phyloP scores from a whole-genome alignment of 1,140 invertebrate genomes.

The Carcinoscorpius rotundicauda region DNA sequence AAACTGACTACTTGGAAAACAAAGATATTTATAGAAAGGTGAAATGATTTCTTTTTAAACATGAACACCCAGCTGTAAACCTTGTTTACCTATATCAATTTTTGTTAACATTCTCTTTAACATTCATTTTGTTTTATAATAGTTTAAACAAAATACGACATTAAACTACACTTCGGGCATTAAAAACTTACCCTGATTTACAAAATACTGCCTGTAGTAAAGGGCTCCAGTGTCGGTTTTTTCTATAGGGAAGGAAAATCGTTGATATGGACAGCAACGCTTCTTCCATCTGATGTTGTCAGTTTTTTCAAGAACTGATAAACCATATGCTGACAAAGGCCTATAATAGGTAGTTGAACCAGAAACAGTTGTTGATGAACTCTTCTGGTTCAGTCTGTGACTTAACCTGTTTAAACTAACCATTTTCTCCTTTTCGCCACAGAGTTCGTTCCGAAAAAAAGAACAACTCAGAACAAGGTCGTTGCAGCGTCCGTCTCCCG shows the following conservation, averaged over 20 bases:
- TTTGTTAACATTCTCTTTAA: too few relatives aligned
- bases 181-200: constrained; percentile 44
- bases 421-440: constrained; percentile 75
- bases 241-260: constrained; percentile 51
- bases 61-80: too few relatives aligned
- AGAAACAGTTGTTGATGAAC: too few relatives aligned
- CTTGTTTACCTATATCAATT: too few relatives aligned
- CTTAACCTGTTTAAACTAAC: constrained; percentile 56
- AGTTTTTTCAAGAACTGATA: constrained; percentile 61
- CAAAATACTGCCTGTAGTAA: constrained; percentile 79
- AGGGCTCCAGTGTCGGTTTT: constrained; percentile 72
- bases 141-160: too few relatives aligned
- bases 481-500: constrained; percentile 55
- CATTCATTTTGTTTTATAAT: too few relatives aligned
- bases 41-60: too few relatives aligned
- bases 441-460: constrained; percentile 86
- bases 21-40: too few relatives aligned
- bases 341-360: constrained; percentile 38
- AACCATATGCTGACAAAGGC: constrained; percentile 57
- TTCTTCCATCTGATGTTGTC: constrained; percentile 58
- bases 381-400: constrained; percentile 20
- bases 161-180: too few relatives aligned
- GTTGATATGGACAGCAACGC: constrained; percentile 57
- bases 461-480: constrained; percentile 54
- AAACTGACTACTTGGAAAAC: too few relatives aligned